Conservation (phyloP, 2,113 vertebrate genomes). For the Otocyon megalotis region DNA sequence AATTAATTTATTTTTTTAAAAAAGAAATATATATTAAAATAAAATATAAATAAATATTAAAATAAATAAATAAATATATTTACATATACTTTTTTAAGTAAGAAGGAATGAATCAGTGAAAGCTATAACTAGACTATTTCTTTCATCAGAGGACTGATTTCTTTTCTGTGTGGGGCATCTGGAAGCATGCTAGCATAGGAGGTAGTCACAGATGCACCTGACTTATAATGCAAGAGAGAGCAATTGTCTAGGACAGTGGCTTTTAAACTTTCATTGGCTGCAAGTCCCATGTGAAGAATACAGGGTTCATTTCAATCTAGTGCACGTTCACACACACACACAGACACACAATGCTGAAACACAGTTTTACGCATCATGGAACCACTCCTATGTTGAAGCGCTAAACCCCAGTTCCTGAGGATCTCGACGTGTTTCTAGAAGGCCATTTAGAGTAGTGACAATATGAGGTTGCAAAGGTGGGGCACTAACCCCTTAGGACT, state of each 20-base stretch:
- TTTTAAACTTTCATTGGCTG: neutral
- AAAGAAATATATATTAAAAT: neutral
- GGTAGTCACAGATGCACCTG: neutral
- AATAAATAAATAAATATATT: too few species aligned
- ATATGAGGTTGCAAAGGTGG: neutral
- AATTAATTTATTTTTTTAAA: too few species aligned
- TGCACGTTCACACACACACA: accelerated
- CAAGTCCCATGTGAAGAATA: neutral
- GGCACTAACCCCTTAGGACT: neutral
- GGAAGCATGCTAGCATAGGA: accelerated
- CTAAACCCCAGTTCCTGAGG: neutral
- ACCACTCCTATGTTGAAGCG: neutral
- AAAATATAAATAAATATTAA: too few species aligned
- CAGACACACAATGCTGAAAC: neutral
- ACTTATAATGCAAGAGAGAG: neutral
- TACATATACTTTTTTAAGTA: neutral
- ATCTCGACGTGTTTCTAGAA: neutral
- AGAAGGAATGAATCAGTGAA: neutral
- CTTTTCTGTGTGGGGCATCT: accelerated
- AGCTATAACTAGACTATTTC: accelerated
- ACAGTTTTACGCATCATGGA: neutral
- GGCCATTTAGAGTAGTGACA: neutral
- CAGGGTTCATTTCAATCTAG: neutral
- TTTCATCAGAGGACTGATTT: too few species aligned
- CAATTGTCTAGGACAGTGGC: accelerated